These are phyloP conservation scores for Callopanchax toddi DNA, from an alignment of 2,113 vertebrate genomes.

Conservation along the genomic window DNA sequence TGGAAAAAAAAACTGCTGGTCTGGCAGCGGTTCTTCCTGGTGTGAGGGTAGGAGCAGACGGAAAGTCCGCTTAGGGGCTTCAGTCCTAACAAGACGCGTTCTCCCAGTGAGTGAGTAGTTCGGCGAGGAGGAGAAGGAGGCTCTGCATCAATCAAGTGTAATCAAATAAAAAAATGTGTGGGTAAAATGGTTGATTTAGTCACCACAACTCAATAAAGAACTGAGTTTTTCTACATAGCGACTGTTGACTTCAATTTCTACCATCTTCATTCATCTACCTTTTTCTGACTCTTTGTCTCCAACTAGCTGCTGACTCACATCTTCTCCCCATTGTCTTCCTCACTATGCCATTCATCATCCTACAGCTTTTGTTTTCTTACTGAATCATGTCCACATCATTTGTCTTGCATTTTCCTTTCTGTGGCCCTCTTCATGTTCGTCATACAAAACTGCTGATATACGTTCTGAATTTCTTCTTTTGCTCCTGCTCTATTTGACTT, in stretches of 20 bases:
- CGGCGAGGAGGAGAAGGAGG: too few species aligned
- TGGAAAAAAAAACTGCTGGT: too few species aligned
- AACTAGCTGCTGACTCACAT: conserved; percentile 61
- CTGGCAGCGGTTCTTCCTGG: too few species aligned
- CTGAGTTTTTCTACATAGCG: too few species aligned
- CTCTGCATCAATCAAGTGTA: too few species aligned
- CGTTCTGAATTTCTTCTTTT: conserved; percentile 11
- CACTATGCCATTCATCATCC: conserved; percentile 60
- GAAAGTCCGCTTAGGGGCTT: too few species aligned
- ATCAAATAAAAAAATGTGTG: too few species aligned
- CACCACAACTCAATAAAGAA: too few species aligned
- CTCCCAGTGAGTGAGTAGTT: too few species aligned
- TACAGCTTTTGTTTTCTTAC: conserved; percentile 45
- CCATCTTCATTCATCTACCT: conserved; percentile 26
- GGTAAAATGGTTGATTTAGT: too few species aligned
- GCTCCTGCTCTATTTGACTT: conserved; percentile 17
- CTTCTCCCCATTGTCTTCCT: conserved; percentile 43
- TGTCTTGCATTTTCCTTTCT: conserved; percentile 45
- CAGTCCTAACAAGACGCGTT: too few species aligned
- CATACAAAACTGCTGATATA: conserved; percentile 61
- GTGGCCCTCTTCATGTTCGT: conserved; percentile 51
- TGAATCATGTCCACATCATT: conserved; percentile 65
- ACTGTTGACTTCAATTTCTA: conserved; percentile 22
- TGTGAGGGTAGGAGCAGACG: too few species aligned
- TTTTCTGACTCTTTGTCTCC: conserved; percentile 50